Evolutionary conservation across 2,113 vertebrate species (phyloP).

Genomic region (Chloropsis cyanopogon): DNA sequence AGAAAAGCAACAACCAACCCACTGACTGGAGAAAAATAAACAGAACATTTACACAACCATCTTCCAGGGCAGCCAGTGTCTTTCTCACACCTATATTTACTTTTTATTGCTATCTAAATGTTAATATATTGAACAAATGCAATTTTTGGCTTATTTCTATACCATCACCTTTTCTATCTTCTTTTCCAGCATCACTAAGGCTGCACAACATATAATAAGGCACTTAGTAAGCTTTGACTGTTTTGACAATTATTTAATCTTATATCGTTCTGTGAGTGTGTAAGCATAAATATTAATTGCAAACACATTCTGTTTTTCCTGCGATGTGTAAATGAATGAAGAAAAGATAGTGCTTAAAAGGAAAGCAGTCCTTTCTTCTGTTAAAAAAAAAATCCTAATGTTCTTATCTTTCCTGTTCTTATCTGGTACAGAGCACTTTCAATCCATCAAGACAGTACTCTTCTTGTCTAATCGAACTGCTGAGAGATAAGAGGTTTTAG

Average conservation of each 20-base stretch:
- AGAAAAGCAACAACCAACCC: background rate
- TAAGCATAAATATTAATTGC: constrained; percentile 18
- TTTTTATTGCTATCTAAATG: background rate
- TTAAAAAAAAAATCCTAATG: background rate
- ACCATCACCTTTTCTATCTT: background rate
- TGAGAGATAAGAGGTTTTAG: constrained; percentile 65
- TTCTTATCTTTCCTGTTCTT: constrained; percentile 47
- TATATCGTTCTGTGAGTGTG: background rate
- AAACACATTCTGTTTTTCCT: constrained; percentile 4
- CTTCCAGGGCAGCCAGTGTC: background rate
- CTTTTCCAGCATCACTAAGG: background rate
- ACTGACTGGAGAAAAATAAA: background rate
- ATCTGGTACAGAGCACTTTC: constrained; percentile 33
- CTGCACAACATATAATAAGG: background rate
- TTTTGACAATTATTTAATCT: background rate
- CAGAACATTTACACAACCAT: background rate
- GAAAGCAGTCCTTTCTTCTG: background rate
- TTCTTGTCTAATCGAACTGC: constrained; percentile 57
- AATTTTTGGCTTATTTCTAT: background rate
- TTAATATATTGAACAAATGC: background rate
- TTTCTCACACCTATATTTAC: background rate
- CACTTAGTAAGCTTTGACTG: background rate
- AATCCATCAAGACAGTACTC: constrained; percentile 48
- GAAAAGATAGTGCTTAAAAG: constrained; percentile 10
- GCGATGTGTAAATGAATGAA: background rate